phyloP scores from a whole-genome alignment of 2,113 vertebrate genomes.

The Pachycephala philippinensis region DNA sequence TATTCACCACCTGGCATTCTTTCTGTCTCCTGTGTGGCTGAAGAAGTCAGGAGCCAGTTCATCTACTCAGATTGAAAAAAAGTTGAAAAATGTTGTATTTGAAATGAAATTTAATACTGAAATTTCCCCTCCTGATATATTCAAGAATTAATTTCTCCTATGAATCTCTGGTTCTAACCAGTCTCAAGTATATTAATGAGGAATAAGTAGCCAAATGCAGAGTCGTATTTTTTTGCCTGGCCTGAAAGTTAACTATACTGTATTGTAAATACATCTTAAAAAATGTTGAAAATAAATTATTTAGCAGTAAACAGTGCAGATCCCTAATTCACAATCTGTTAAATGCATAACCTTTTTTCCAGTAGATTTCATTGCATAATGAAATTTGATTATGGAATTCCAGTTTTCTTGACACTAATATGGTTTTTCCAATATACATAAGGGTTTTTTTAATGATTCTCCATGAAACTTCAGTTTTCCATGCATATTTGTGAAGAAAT shows the following conservation, averaged over 20 bases:
- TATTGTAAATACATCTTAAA: not conserved
- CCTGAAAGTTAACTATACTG: not conserved
- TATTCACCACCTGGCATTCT: not conserved
- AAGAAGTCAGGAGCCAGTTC: not conserved
- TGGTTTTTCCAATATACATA: not conserved
- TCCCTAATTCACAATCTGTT: not conserved
- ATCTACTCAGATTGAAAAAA: not conserved
- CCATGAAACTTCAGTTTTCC: not conserved
- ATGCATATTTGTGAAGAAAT: not conserved
- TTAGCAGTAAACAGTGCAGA: not conserved
- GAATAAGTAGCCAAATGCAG: not conserved
- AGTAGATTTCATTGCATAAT: not conserved
- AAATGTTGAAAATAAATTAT: not conserved
- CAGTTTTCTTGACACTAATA: not conserved
- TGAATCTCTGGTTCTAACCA: not conserved
- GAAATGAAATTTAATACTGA: not conserved
- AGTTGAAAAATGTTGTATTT: not conserved
- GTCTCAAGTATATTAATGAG: not conserved
- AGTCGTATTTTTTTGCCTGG: not conserved
- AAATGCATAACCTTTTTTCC: not conserved
- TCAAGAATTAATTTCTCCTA: not conserved
- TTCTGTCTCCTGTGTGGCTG: not conserved
- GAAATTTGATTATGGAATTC: not conserved
- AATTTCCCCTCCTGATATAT: not conserved
- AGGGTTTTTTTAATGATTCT: fast-evolving